These are phyloP conservation scores for Glaucomys volans DNA, from an alignment of 2,113 vertebrate genomes.

Conservation along the genomic window DNA sequence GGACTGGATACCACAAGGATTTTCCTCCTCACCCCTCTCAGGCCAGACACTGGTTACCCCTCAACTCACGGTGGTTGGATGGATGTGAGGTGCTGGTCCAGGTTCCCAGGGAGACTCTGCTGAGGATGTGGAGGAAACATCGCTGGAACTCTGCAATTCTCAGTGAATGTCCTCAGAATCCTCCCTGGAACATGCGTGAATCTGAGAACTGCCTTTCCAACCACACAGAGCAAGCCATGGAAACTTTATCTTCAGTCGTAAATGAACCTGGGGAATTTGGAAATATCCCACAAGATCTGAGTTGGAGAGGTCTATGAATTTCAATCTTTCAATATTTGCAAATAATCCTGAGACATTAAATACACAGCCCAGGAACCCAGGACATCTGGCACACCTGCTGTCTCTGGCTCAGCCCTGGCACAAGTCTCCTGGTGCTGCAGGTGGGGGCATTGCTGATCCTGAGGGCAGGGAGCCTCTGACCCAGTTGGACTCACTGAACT, in stretches of 20 bases:
- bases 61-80: background rate
- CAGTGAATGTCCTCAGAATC: slow-evolving; percentile 10
- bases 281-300: background rate
- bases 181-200: background rate
- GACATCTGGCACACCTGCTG: slow-evolving; percentile 53
- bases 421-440: slow-evolving; percentile 22
- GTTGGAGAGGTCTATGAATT: background rate
- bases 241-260: slow-evolving; percentile 5
- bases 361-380: background rate
- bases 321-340: background rate
- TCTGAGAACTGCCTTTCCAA: background rate
- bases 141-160: background rate
- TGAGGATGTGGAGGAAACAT: background rate
- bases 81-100: background rate
- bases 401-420: background rate
- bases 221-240: background rate
- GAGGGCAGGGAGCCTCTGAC: slow-evolving; percentile 64
- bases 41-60: background rate
- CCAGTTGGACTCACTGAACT: slow-evolving; percentile 75
- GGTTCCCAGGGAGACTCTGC: background rate
- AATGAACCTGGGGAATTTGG: slow-evolving; percentile 61
- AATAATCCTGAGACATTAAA: background rate
- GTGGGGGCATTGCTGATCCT: slow-evolving; percentile 71
- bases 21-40: background rate
- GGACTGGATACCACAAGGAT: rapidly evolving